phyloP scores from a whole-genome alignment of 2,113 vertebrate genomes.

The Neopipo cinnamomea region DNA sequence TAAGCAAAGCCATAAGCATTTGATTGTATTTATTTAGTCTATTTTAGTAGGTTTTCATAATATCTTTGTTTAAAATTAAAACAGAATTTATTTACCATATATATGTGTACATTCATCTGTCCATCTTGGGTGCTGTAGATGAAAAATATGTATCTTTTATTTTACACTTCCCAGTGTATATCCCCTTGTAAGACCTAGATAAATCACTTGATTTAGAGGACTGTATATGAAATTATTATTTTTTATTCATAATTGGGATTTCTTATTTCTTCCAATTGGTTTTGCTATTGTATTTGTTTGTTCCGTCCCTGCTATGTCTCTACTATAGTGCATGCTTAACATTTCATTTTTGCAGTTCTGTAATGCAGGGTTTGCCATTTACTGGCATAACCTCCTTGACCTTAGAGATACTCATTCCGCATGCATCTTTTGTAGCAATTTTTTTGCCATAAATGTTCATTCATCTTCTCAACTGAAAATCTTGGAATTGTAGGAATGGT shows the following conservation, averaged over 20 bases:
- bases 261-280: not conserved
- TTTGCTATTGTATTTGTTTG: not conserved
- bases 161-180: not conserved
- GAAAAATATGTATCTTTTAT: not conserved
- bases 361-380: not conserved
- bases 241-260: not conserved
- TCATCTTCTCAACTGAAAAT: not conserved
- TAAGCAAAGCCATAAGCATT: not conserved
- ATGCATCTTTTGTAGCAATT: not conserved
- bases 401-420: not conserved
- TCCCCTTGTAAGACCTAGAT: not conserved
- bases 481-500: not conserved
- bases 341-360: constrained; percentile 3
- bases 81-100: not conserved
- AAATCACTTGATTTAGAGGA: not conserved
- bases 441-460: not conserved
- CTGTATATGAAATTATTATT: not conserved
- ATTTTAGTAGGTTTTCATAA: not conserved
- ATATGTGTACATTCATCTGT: not conserved
- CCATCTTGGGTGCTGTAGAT: not conserved
- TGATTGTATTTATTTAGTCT: not conserved
- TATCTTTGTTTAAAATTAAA: not conserved
- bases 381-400: not conserved
- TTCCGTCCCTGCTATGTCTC: not conserved
- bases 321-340: not conserved